phyloP scores from a whole-genome alignment of 2,113 vertebrate genomes.

The Stictonetta naevosa region DNA sequence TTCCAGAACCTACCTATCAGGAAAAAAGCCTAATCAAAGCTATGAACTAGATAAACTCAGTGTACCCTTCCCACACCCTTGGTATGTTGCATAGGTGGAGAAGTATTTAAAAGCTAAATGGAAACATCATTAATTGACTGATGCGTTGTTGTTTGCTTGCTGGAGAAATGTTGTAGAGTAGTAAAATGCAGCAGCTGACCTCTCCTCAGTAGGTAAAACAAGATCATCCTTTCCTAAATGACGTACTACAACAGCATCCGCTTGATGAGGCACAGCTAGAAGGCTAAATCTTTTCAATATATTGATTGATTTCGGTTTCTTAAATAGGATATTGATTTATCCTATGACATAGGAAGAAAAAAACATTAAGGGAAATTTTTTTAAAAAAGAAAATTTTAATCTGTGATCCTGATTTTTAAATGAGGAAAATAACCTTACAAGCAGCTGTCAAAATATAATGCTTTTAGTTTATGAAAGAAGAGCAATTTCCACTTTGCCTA shows the following conservation, averaged over 20 bases:
- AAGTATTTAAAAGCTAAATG: neutral
- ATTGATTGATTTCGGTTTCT: conserved; percentile 43
- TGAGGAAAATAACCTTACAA: conserved; percentile 29
- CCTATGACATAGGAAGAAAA: conserved; percentile 21
- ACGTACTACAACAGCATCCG: neutral
- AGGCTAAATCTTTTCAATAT: conserved; percentile 12
- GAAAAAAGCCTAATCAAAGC: neutral
- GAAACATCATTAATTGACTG: neutral
- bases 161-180: neutral
- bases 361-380: neutral
- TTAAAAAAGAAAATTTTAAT: conserved; percentile 4
- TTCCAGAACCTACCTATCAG: neutral
- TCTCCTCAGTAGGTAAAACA: neutral
- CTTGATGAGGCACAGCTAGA: neutral
- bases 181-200: neutral
- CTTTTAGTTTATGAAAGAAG: conserved; percentile 22
- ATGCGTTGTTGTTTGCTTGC: neutral
- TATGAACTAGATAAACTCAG: neutral
- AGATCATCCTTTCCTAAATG: neutral
- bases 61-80: neutral
- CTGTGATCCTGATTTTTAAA: conserved; percentile 16
- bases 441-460: neutral
- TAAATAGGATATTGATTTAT: conserved; percentile 49
- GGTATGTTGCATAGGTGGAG: neutral
- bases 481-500: conserved; percentile 27